phyloP scores from a whole-genome alignment of 2,113 vertebrate genomes.

The Aix galericulata region DNA sequence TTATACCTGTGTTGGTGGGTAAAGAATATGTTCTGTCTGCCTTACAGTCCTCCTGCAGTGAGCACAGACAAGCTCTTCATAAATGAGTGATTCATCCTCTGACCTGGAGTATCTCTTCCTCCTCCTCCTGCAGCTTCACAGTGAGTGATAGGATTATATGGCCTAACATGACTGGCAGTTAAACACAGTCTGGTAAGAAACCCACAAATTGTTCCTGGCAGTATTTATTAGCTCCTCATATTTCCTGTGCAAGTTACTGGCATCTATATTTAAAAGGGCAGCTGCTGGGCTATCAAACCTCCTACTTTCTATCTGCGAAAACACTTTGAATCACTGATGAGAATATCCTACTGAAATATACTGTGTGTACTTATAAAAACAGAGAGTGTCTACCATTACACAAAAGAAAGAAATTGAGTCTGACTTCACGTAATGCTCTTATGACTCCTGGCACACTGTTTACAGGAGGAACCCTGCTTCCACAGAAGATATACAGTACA shows the following conservation, averaged over 20 bases:
- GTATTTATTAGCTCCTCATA: neutral
- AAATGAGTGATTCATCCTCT: fast-evolving
- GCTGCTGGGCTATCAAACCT: neutral
- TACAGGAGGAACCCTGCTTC: neutral
- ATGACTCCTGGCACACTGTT: neutral
- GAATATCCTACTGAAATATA: neutral
- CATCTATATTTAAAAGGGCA: neutral
- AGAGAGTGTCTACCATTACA: neutral
- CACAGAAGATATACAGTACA: neutral
- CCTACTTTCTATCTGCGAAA: neutral
- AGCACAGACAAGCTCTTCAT: neutral
- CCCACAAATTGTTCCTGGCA: neutral
- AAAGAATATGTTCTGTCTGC: neutral
- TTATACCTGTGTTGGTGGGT: neutral
- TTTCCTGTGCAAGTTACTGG: neutral
- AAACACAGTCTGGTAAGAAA: neutral
- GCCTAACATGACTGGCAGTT: neutral
- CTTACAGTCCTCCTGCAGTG: neutral
- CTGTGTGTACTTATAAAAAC: neutral
- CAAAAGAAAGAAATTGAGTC: neutral
- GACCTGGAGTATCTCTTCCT: neutral
- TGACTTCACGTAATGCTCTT: neutral
- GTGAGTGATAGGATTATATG: neutral
- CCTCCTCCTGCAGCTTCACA: neutral
- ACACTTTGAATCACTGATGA: neutral